phyloP scores from a whole-genome alignment of 2,113 vertebrate species.

The Gymnobelideus leadbeateri region DNA sequence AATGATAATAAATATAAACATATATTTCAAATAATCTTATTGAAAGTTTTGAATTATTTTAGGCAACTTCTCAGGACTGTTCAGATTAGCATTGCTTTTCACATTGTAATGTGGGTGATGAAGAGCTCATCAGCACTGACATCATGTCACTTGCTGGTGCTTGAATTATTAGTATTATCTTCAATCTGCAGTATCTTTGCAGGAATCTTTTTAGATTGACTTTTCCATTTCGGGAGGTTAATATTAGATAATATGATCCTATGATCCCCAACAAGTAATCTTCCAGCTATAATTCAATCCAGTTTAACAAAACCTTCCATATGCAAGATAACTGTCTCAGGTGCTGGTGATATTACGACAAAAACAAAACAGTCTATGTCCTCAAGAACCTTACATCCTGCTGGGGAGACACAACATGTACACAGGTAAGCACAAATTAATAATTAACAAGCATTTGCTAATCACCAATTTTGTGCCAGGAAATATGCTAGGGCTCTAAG shows the following conservation, averaged over 20 bases:
- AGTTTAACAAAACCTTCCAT: neutral
- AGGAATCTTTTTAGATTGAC: neutral
- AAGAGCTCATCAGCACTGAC: neutral
- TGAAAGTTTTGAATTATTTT: neutral
- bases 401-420: neutral
- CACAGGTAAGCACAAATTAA: neutral
- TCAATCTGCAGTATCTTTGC: neutral
- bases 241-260: neutral
- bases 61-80: neutral
- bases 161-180: neutral
- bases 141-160: neutral
- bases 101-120: neutral
- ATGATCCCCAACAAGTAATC: neutral
- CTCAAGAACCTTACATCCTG: neutral
- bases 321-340: neutral
- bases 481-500: neutral
- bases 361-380: neutral
- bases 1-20: neutral
- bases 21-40: neutral
- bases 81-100: neutral
- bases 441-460: conserved; percentile 3
- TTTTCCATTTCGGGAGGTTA: neutral
- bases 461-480: neutral
- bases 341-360: neutral
- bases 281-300: neutral